These are phyloP conservation scores for Microcaecilia unicolor DNA, from an alignment of 2,797 vertebrate species.

Conservation along the genomic window DNA sequence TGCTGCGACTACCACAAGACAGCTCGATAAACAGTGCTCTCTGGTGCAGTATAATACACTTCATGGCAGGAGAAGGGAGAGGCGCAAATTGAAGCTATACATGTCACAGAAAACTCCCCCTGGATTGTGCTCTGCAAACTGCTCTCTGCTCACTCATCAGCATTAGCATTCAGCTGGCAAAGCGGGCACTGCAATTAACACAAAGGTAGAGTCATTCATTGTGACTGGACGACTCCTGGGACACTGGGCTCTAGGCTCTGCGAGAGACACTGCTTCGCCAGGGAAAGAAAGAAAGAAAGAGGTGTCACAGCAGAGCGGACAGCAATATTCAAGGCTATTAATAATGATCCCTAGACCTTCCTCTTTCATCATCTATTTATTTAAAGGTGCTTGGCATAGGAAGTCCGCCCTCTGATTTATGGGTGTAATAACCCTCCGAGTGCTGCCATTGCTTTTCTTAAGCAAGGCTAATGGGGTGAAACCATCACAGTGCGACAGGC, in stretches of 20 bases:
- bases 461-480: constrained; percentile 61
- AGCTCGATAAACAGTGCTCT: accelerated
- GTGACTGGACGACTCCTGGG: too few relatives aligned
- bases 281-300: too few relatives aligned
- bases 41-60: too few relatives aligned
- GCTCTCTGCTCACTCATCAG: too few relatives aligned
- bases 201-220: constrained; percentile 56
- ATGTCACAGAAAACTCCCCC: background rate
- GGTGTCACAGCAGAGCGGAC: constrained; percentile 61
- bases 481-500: too few relatives aligned
- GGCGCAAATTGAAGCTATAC: background rate
- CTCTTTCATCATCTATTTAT: constrained; percentile 69
- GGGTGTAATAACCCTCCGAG: constrained; percentile 53
- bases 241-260: too few relatives aligned
- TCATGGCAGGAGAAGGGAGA: background rate
- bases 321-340: constrained; percentile 60
- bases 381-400: too few relatives aligned
- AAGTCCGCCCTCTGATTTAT: constrained; percentile 63
- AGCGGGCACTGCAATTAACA: constrained; percentile 47
- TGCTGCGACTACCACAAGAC: too few relatives aligned
- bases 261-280: too few relatives aligned
- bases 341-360: too few relatives aligned
- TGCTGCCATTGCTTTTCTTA: constrained; percentile 56
- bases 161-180: constrained; percentile 44
- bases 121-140: background rate